phyloP scores from a whole-genome alignment of 2,888 invertebrate species.

The Yponomeuta evonymella region DNA sequence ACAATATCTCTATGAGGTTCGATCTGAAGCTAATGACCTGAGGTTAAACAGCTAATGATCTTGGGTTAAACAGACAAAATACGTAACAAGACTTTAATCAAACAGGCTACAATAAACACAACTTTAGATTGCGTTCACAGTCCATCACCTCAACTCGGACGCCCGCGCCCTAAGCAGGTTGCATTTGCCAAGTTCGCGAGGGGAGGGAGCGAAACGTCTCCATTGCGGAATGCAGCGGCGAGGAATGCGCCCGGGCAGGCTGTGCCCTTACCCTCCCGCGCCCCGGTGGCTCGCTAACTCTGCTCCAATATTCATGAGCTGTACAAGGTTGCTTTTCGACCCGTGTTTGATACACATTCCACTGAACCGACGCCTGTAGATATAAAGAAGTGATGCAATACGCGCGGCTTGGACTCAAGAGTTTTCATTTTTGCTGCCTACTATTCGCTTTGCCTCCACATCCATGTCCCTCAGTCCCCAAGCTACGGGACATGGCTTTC shows the following conservation, averaged over 20 bases:
- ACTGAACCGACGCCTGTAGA: neutral
- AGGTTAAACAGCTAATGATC: no score
- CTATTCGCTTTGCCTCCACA: no score
- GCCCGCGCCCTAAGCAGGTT: neutral
- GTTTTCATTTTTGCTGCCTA: neutral
- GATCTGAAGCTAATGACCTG: no score
- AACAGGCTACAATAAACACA: no score
- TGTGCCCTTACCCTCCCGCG: constrained; percentile 34
- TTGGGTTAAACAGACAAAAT: no score
- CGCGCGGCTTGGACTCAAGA: neutral
- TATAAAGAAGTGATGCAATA: neutral
- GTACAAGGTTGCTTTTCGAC: neutral
- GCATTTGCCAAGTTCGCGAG: neutral
- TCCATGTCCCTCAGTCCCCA: no score
- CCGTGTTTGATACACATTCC: neutral
- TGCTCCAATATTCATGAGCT: constrained; percentile 2
- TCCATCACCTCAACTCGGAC: neutral
- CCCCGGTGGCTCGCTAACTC: constrained; percentile 17
- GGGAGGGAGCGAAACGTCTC: constrained; percentile 6
- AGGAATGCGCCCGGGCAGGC: constrained; percentile 58
- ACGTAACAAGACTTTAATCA: neutral
- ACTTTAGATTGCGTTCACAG: no score
- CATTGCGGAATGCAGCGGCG: constrained; percentile 46
- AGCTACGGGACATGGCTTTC: no score
- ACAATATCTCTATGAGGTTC: no score